phyloP scores from a whole-genome alignment of 1,140 invertebrate species.

The Trichogramma pretiosum region DNA sequence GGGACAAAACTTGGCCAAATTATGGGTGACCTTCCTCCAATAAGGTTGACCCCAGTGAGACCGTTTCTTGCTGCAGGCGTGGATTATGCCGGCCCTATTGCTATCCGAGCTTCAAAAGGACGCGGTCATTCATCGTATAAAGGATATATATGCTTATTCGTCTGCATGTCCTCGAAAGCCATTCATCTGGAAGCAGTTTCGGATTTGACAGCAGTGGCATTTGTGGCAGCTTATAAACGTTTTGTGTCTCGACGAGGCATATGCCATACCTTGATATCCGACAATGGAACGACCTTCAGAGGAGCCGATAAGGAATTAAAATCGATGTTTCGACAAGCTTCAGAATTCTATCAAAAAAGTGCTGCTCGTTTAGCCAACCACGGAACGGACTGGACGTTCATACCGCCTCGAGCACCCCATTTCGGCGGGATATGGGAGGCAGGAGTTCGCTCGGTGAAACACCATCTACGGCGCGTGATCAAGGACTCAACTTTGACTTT shows the following conservation, averaged over 20 bases:
- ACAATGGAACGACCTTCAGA: not conserved
- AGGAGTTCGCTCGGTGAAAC: not conserved
- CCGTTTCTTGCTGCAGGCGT: slow-evolving; percentile 28
- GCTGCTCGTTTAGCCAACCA: not conserved
- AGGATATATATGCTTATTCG: slow-evolving; percentile 24
- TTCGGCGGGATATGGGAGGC: not conserved
- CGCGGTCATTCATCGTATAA: slow-evolving; percentile 20
- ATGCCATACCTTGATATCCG: too few relatives aligned
- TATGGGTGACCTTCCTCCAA: not conserved
- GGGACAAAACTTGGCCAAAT: too few relatives aligned
- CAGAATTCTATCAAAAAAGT: not conserved
- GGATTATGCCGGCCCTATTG: slow-evolving; percentile 33
- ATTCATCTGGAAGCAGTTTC: slow-evolving; percentile 1
- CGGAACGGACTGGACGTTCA: not conserved
- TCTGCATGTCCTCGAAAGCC: slow-evolving; percentile 13
- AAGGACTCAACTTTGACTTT: not conserved
- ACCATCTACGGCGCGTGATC: not conserved
- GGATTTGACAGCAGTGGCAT: slow-evolving; percentile 1
- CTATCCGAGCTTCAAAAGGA: slow-evolving; percentile 20
- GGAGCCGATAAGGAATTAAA: not conserved
- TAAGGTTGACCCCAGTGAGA: slow-evolving; percentile 1
- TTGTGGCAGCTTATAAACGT: not conserved
- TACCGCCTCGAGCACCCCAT: not conserved
- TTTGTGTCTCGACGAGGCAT: slow-evolving; percentile 12
- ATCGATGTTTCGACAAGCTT: not conserved